These are phyloP conservation scores for Drosophila truncata DNA, from an alignment of 1,140 invertebrate genomes.

Conservation along the genomic window DNA sequence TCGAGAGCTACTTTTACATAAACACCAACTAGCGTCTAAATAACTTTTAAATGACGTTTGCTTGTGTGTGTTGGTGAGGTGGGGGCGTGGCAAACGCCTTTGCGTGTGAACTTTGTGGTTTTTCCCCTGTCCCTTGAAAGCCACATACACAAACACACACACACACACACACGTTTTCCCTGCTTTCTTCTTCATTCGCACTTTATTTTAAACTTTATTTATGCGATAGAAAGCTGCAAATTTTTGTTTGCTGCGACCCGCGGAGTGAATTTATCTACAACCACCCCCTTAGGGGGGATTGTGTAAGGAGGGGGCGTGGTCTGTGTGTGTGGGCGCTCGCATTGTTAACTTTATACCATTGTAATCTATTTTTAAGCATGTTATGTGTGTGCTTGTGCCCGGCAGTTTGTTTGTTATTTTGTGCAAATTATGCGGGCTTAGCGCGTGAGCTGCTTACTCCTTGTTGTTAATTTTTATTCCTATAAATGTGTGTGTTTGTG, in stretches of 20 bases:
- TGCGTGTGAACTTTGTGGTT: constrained; percentile 70
- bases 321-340: constrained; percentile 32
- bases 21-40: constrained; percentile 81
- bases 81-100: constrained; percentile 64
- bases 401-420: constrained; percentile 59
- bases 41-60: constrained; percentile 83
- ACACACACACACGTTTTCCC: constrained; percentile 3
- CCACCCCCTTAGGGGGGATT: not conserved
- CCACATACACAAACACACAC: no score
- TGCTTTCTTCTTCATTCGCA: constrained; percentile 59
- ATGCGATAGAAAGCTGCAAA: constrained; percentile 80
- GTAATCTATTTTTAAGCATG: constrained; percentile 79
- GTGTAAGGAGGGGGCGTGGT: constrained; percentile 13
- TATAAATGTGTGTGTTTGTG: constrained; percentile 25
- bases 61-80: constrained; percentile 17
- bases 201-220: constrained; percentile 83
- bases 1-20: constrained; percentile 75
- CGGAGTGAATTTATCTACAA: constrained; percentile 62
- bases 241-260: constrained; percentile 75
- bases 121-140: constrained; percentile 10
- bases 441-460: constrained; percentile 69
- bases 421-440: constrained; percentile 74
- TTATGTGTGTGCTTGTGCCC: constrained; percentile 52
- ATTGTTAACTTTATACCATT: constrained; percentile 80
- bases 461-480: constrained; percentile 62